Percentiles rank a stretch among this genome's conserved stretches.
Conservation (phyloP, 2,797 vertebrate species). For the Rhabdomys pumilio region DNA sequence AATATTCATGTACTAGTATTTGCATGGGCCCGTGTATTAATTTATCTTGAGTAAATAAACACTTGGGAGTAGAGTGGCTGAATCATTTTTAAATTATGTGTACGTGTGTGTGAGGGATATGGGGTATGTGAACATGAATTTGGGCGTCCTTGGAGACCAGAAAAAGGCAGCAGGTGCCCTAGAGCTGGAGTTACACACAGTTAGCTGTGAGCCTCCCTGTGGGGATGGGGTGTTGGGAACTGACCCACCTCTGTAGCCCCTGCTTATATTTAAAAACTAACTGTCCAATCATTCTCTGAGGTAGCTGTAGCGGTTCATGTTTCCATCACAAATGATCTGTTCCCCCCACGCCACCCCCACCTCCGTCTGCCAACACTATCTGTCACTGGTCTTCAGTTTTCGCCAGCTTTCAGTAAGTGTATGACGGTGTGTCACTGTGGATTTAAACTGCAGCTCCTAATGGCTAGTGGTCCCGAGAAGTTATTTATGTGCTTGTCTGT, state of each 20-base stretch:
- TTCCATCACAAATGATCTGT: neutral
- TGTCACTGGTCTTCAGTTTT: neutral
- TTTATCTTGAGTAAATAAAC: slow-evolving; percentile 16
- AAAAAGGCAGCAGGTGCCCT: neutral
- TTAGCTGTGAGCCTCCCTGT: neutral
- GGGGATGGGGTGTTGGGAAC: neutral
- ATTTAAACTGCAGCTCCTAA: slow-evolving; percentile 20
- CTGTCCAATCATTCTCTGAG: neutral
- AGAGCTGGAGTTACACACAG: neutral
- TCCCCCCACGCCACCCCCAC: accelerated
- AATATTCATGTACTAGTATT: neutral
- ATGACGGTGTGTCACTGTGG: neutral
- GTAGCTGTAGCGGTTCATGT: neutral
- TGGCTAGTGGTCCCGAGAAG: neutral
- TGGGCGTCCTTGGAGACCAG: neutral
- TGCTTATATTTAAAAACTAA: slow-evolving; percentile 1
- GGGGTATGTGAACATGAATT: neutral
- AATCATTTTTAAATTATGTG: neutral
- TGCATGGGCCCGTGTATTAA: neutral
- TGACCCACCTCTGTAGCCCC: neutral
- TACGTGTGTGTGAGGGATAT: neutral
- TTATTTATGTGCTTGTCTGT: neutral
- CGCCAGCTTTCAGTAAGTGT: neutral
- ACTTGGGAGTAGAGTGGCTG: neutral
- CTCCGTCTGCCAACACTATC: neutral